Evolutionary conservation across 2,113 vertebrate genomes (phyloP).

Genomic region (Polypterus senegalus): DNA sequence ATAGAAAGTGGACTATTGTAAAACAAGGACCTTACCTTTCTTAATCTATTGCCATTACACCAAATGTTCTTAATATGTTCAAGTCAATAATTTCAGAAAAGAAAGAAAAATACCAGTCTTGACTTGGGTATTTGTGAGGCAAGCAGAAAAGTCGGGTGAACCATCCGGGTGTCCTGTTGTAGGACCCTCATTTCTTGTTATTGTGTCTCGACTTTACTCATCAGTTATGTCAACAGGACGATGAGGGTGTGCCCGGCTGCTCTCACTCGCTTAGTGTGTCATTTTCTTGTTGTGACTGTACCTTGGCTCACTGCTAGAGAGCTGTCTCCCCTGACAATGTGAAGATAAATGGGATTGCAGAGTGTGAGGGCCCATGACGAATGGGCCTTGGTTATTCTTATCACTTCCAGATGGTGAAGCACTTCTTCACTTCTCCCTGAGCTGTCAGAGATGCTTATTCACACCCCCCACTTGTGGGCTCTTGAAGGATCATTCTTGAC

Average conservation of each 20-base stretch:
- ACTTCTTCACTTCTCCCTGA: slow-evolving; percentile 18
- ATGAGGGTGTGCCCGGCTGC: slow-evolving; percentile 39
- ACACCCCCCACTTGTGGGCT: slow-evolving; percentile 9
- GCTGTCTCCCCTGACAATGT: slow-evolving; percentile 9
- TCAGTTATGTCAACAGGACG: slow-evolving; percentile 42
- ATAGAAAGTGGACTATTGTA: no score
- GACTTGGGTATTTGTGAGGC: no score
- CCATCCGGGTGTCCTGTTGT: no score
- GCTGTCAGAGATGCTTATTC: slow-evolving; percentile 27
- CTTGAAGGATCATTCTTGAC: not conserved
- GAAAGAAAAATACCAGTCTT: no score
- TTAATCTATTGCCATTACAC: no score
- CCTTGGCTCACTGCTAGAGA: slow-evolving; percentile 15
- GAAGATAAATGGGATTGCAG: slow-evolving; percentile 36
- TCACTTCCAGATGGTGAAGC: slow-evolving; percentile 40
- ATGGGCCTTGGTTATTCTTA: slow-evolving; percentile 47
- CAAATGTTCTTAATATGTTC: no score
- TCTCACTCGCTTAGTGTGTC: slow-evolving; percentile 15
- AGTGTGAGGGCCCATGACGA: slow-evolving; percentile 30
- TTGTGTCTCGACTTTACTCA: slow-evolving; percentile 36
- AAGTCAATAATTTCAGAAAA: no score
- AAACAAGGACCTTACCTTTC: no score
- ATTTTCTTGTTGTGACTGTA: slow-evolving; percentile 19
- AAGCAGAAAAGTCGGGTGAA: no score
- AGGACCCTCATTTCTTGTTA: slow-evolving; percentile 17